Conservation (phyloP, 1,140 invertebrate species). For the Platorchestia sp. region DNA sequence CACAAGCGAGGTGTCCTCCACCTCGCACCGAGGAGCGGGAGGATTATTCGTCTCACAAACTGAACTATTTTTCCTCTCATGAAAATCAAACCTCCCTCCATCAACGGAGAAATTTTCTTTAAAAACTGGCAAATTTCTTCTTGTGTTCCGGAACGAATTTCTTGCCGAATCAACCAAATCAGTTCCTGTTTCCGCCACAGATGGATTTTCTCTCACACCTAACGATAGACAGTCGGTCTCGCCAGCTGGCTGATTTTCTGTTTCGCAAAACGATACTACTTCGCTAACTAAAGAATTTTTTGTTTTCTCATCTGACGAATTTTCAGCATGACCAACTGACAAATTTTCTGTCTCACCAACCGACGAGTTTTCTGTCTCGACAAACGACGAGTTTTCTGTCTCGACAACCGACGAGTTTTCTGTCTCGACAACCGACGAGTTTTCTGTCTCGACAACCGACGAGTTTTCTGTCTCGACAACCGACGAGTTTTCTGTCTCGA, state of each 20-base stretch:
- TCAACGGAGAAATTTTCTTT: no score
- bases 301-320: not conserved
- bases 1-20: no score
- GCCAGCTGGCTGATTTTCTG: not conserved
- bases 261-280: not conserved
- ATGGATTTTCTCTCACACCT: not conserved
- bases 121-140: no score
- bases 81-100: no score
- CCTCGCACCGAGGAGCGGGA: no score
- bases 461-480: no score
- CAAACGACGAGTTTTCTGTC: not conserved
- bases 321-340: not conserved
- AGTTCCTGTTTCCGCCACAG: not conserved
- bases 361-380: not conserved
- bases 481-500: no score
- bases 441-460: not conserved
- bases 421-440: not conserved
- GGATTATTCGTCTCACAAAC: no score
- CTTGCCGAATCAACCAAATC: no score
- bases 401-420: not conserved
- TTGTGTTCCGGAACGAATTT: no score
- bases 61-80: no score
- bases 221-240: not conserved
- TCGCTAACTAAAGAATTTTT: not conserved
- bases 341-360: not conserved